Evolutionary conservation across 2,888 invertebrate genomes (phyloP).

Genomic region (Synanthedon myopaeformis): DNA sequence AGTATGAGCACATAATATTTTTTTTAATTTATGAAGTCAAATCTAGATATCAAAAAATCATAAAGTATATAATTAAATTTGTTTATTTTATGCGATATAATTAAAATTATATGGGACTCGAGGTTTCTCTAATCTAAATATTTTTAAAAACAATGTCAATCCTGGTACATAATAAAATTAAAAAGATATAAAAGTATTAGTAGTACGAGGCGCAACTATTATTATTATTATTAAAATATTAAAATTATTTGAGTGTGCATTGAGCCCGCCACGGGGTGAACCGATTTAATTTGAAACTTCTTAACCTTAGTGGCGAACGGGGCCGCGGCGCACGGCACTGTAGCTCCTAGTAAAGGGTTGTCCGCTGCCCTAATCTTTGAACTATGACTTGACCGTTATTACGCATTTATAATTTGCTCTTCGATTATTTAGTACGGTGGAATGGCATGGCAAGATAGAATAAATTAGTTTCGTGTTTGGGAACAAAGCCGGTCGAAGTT

Average conservation of each 20-base stretch:
- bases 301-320: constrained; percentile 33
- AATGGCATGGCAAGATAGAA: constrained; percentile 58
- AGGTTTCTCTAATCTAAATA: too few species aligned
- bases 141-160: too few species aligned
- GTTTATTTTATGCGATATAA: too few species aligned
- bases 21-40: too few species aligned
- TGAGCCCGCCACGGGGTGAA: constrained; percentile 30
- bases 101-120: too few species aligned
- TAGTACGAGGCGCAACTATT: constrained; percentile 21
- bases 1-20: too few species aligned
- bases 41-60: too few species aligned
- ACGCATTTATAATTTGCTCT: constrained; percentile 69
- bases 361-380: constrained; percentile 69
- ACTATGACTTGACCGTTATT: constrained; percentile 71
- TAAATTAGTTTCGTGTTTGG: constrained; percentile 68
- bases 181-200: too few species aligned
- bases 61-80: too few species aligned
- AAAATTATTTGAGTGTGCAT: constrained; percentile 47
- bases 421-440: constrained; percentile 64
- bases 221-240: constrained; percentile 51
- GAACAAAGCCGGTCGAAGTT: constrained; percentile 64
- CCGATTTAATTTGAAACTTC: constrained; percentile 57
- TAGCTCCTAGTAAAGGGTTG: constrained; percentile 47
- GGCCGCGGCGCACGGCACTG: constrained; percentile 7
- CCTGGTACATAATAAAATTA: too few species aligned